These are phyloP conservation scores for Coenobita brevimanus DNA, from an alignment of 1,140 invertebrate species.

Conservation along the genomic window DNA sequence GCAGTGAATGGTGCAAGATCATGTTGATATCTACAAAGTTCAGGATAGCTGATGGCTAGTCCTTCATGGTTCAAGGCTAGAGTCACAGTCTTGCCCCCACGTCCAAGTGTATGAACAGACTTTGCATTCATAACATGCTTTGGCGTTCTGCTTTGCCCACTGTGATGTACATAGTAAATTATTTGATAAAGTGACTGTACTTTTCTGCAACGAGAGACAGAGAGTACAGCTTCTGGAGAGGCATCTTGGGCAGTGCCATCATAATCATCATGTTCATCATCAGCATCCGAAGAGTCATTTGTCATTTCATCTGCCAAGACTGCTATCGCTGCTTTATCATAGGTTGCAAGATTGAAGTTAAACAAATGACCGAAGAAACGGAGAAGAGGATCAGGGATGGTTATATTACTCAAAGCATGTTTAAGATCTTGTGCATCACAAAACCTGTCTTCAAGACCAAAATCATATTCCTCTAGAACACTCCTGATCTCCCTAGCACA, in stretches of 20 bases:
- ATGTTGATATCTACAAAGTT: conserved; percentile 34
- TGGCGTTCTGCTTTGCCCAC: background rate
- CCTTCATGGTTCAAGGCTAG: conserved; percentile 20
- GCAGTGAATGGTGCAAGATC: conserved; percentile 27
- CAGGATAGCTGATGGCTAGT: conserved; percentile 1
- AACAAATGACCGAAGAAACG: conserved; percentile 4
- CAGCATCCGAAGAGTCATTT: background rate
- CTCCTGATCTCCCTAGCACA: background rate
- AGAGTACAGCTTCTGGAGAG: background rate
- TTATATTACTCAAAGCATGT: conserved; percentile 11
- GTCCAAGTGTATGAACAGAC: conserved; percentile 26
- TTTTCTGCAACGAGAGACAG: conserved; percentile 10
- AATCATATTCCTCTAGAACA: background rate
- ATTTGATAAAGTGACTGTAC: conserved; percentile 23
- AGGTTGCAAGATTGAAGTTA: conserved; percentile 17
- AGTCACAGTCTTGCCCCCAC: background rate
- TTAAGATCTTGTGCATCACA: conserved; percentile 24
- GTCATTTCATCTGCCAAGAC: background rate
- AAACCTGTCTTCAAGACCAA: conserved; percentile 20
- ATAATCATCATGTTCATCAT: background rate
- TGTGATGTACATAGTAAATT: conserved; percentile 21
- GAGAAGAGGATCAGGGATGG: conserved; percentile 6
- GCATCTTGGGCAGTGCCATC: background rate
- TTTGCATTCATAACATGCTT: conserved; percentile 23
- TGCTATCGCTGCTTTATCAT: background rate